Conservation (phyloP, 2,888 invertebrate genomes). For the Furcula furcula region DNA sequence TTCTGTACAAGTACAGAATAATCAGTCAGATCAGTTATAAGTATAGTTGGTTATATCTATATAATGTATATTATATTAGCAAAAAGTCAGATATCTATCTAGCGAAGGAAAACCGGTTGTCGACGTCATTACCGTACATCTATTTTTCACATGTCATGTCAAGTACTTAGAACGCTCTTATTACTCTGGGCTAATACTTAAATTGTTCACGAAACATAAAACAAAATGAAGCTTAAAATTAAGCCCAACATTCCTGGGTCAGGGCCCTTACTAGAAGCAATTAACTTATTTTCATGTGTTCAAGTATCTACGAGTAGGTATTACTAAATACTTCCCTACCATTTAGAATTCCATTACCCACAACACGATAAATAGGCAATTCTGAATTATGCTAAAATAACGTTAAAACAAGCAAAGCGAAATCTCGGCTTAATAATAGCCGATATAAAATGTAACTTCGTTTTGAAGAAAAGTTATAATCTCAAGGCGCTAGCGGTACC, state of each 20-base stretch:
- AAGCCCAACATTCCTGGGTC: background rate
- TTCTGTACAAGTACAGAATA: too few species aligned
- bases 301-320: slow-evolving; percentile 2
- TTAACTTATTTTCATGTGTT: slow-evolving; percentile 1
- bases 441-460: slow-evolving; percentile 41
- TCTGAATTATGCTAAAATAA: slow-evolving; percentile 21
- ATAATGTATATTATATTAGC: too few species aligned
- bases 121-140: background rate
- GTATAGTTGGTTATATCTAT: too few species aligned
- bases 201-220: background rate
- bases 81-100: too few species aligned
- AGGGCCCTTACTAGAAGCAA: background rate
- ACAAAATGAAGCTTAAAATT: background rate
- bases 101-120: background rate
- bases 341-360: slow-evolving; percentile 20
- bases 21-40: too few species aligned
- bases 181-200: background rate
- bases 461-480: slow-evolving; percentile 47
- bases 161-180: background rate
- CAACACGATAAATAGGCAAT: slow-evolving; percentile 24
- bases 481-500: slow-evolving; percentile 32
- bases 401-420: slow-evolving; percentile 25
- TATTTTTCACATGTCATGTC: background rate
- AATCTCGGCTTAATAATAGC: slow-evolving; percentile 36
- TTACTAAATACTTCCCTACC: slow-evolving; percentile 11